Conservation (phyloP, 2,888 invertebrate genomes). For the Prosopocoilus inquinatus region DNA sequence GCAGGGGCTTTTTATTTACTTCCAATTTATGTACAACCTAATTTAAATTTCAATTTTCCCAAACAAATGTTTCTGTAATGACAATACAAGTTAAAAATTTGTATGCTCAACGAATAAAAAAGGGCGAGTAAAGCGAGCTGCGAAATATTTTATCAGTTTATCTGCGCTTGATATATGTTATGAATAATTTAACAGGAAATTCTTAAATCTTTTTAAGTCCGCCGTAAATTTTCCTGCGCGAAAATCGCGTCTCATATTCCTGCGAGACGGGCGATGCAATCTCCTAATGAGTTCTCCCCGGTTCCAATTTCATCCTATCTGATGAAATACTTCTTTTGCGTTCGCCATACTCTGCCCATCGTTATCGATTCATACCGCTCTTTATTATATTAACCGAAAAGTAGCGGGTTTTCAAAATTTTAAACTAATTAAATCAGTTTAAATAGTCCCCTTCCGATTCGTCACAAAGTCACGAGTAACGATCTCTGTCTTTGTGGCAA, state of each 20-base stretch:
- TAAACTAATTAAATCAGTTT: too few relatives aligned
- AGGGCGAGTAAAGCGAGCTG: background rate
- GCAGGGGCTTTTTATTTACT: too few relatives aligned
- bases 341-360: conserved; percentile 18
- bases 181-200: conserved; percentile 3
- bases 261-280: conserved; percentile 22
- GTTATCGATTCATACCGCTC: conserved; percentile 17
- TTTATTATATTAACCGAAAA: conserved; percentile 16
- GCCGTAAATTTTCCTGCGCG: conserved; percentile 20
- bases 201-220: conserved; percentile 22
- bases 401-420: conserved; percentile 14
- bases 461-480: too few relatives aligned
- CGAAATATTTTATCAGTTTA: background rate
- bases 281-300: conserved; percentile 16
- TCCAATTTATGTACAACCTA: too few relatives aligned
- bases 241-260: conserved; percentile 29
- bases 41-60: too few relatives aligned
- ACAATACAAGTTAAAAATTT: too few relatives aligned
- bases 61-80: too few relatives aligned
- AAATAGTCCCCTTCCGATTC: too few relatives aligned
- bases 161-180: background rate
- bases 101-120: too few relatives aligned
- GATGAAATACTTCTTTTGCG: conserved; percentile 21
- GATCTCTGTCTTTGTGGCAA: too few relatives aligned
- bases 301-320: conserved; percentile 27